These are phyloP conservation scores for Nomia melanderi DNA, from an alignment of 1,140 invertebrate species.

Conservation along the genomic window DNA sequence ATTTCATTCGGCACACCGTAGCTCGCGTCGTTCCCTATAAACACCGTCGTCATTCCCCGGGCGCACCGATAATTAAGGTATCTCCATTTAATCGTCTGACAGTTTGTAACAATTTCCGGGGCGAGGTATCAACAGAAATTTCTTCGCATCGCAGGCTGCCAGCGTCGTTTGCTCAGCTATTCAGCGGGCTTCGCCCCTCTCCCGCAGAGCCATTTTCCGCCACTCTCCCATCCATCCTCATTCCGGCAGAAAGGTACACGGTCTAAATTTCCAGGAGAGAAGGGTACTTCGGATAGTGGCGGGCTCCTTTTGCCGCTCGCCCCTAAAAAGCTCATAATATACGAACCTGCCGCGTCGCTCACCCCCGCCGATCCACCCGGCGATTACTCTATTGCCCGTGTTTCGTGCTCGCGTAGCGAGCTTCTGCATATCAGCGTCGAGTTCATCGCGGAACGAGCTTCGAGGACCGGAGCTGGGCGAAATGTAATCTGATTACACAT, in stretches of 20 bases:
- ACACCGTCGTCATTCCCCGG: too few relatives aligned
- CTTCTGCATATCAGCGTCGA: constrained; percentile 45
- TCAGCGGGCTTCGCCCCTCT: background rate
- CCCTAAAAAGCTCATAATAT: constrained; percentile 50
- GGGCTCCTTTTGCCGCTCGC: constrained; percentile 13
- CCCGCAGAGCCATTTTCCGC: background rate
- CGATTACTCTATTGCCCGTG: constrained; percentile 54
- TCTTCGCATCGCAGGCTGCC: background rate
- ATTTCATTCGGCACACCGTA: too few relatives aligned
- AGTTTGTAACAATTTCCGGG: background rate
- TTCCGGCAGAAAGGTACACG: constrained; percentile 24
- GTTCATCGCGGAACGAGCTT: constrained; percentile 30
- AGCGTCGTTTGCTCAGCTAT: constrained; percentile 1
- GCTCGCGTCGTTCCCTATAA: too few relatives aligned
- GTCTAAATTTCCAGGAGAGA: constrained; percentile 29
- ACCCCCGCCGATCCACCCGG: too few relatives aligned
- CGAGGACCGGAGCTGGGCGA: too few relatives aligned
- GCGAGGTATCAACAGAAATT: background rate
- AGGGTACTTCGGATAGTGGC: background rate
- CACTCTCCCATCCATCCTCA: background rate
- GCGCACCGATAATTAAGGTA: too few relatives aligned
- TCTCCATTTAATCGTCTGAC: too few relatives aligned
- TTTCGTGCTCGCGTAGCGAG: constrained; percentile 36
- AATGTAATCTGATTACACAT: too few relatives aligned
- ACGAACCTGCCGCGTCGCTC: constrained; percentile 38